phyloP scores from a whole-genome alignment of 2,113 vertebrate genomes.

The Piprites chloris region DNA sequence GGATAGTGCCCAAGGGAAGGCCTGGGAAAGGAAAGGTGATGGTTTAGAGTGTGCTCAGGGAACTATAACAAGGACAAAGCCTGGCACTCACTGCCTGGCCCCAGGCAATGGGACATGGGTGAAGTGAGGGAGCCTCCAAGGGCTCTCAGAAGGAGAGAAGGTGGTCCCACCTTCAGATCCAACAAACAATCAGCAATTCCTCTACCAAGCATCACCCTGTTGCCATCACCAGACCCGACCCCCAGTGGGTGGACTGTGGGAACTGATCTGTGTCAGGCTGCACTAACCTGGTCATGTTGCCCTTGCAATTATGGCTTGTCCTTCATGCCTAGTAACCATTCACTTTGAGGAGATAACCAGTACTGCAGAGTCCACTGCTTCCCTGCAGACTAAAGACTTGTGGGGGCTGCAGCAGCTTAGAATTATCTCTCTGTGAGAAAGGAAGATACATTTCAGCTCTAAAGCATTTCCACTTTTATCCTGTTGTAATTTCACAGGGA shows the following conservation, averaged over 20 bases:
- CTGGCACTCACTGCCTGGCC: not conserved
- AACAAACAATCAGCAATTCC: accelerated
- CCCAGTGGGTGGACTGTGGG: not conserved
- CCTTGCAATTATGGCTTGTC: not conserved
- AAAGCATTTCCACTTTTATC: not conserved
- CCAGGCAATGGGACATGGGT: not conserved
- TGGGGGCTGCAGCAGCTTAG: not conserved
- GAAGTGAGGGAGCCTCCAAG: not conserved
- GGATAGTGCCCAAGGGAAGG: not conserved
- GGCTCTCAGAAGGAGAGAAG: not conserved
- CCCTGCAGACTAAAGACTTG: not conserved
- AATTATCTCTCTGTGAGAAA: not conserved
- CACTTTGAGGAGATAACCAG: not conserved
- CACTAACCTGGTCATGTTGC: not conserved
- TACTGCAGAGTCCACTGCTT: not conserved
- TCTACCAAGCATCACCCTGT: not conserved
- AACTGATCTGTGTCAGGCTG: not conserved
- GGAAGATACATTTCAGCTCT: not conserved
- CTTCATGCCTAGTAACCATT: not conserved
- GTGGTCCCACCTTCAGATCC: not conserved
- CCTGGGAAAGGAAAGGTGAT: not conserved
- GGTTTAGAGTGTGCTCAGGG: not conserved
- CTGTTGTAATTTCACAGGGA: not conserved
- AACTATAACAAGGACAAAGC: not conserved
- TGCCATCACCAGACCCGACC: not conserved